phyloP scores from a whole-genome alignment of 2,797 vertebrate genomes.

The Crocodylus rhombifer region DNA sequence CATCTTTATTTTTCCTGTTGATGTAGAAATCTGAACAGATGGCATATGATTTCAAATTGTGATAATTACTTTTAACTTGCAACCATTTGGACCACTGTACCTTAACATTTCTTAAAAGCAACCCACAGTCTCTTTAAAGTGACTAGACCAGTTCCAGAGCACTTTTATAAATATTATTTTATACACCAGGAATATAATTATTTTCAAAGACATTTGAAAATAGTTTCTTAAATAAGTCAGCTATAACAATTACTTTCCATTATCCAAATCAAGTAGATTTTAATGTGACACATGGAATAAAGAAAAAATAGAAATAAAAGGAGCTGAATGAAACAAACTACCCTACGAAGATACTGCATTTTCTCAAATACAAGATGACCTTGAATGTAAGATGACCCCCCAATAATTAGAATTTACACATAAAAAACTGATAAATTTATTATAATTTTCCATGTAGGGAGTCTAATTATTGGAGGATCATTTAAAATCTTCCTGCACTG shows the following conservation, averaged over 20 bases:
- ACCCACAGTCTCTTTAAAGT: not conserved
- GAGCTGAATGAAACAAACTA: slow-evolving; percentile 5
- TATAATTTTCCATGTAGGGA: too few species aligned
- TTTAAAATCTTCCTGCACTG: not conserved
- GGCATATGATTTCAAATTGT: not conserved
- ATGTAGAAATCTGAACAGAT: not conserved
- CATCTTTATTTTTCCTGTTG: not conserved
- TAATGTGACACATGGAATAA: not conserved
- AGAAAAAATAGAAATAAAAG: slow-evolving; percentile 28
- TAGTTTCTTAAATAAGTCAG: not conserved
- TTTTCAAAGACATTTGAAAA: slow-evolving; percentile 31
- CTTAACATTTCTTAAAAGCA: not conserved
- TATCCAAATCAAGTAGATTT: slow-evolving; percentile 42
- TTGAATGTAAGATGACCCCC: too few species aligned
- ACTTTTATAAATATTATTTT: too few species aligned
- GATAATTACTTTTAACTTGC: not conserved
- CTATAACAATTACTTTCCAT: not conserved
- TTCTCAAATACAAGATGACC: too few species aligned
- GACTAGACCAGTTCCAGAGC: too few species aligned
- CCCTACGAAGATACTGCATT: not conserved
- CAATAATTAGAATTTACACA: slow-evolving; percentile 5
- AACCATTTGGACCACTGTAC: not conserved
- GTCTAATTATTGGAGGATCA: too few species aligned
- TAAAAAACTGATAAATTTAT: too few species aligned
- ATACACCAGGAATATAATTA: not conserved